A percentile compares a stretch with the other conserved stretches of the same genome.
Evolutionary conservation across 2,113 vertebrate species (phyloP).

Genomic region (Antigone vipio): DNA sequence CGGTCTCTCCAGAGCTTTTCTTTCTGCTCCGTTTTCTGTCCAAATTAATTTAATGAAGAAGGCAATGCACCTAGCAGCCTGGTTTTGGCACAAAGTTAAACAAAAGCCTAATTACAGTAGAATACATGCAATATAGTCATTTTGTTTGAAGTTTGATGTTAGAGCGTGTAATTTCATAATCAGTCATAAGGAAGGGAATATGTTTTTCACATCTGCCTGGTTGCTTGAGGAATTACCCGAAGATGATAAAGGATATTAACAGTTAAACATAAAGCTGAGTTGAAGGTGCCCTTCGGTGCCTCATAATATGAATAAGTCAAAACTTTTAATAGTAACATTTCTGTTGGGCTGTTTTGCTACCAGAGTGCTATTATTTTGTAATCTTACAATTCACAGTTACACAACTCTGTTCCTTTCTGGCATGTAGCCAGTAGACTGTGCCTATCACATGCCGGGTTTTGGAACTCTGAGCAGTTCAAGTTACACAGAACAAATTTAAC

Average conservation of each 20-base stretch:
- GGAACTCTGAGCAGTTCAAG: not conserved
- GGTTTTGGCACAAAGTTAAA: not conserved
- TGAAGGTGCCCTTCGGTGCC: constrained; percentile 9
- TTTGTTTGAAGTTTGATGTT: not conserved
- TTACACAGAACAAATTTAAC: not conserved
- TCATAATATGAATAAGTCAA: not conserved
- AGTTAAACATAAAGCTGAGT: not conserved
- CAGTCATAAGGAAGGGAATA: not conserved
- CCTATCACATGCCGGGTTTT: not conserved
- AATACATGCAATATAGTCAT: not conserved
- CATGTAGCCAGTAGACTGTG: not conserved
- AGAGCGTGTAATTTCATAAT: not conserved
- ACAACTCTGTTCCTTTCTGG: not conserved
- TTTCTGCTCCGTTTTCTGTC: not conserved
- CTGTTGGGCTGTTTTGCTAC: not conserved
- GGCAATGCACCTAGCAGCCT: not conserved
- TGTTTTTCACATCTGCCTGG: not conserved
- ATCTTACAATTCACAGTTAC: not conserved
- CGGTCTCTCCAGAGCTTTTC: not conserved
- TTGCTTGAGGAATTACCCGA: not conserved
- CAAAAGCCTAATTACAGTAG: not conserved
- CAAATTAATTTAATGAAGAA: not conserved
- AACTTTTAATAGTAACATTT: constrained; percentile 21
- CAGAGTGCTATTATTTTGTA: not conserved
- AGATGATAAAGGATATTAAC: not conserved